A percentile compares a stretch with the other conserved stretches of the same genome.
Evolutionary conservation across 2,797 vertebrate genomes (phyloP).

Genomic region (Antennarius maculatus): DNA sequence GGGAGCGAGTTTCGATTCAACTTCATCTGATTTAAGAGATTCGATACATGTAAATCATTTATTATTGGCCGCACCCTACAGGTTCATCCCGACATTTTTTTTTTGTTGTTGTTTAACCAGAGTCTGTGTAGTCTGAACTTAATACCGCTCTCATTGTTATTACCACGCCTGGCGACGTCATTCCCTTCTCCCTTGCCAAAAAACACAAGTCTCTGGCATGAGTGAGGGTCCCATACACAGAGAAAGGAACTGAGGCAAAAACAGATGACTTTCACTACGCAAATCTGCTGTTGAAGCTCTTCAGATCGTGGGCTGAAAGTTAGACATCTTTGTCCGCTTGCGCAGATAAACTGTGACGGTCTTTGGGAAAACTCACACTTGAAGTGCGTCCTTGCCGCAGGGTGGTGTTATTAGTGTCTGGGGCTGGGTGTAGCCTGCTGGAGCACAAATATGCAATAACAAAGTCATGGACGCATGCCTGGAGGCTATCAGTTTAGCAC

Average conservation of each 20-base stretch:
- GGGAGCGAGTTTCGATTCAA: slow-evolving; percentile 39
- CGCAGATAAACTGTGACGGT: background rate
- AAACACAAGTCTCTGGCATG: slow-evolving; percentile 74
- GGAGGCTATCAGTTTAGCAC: slow-evolving; percentile 51
- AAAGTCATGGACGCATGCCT: slow-evolving; percentile 61
- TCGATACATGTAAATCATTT: slow-evolving; percentile 20
- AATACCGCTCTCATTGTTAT: slow-evolving; percentile 80
- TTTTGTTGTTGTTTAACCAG: background rate
- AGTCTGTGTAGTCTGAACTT: slow-evolving; percentile 65
- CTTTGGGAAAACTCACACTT: slow-evolving; percentile 25
- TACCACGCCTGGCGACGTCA: slow-evolving; percentile 83
- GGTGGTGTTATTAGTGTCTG: slow-evolving; percentile 61
- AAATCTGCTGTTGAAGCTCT: slow-evolving; percentile 21
- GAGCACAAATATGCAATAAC: slow-evolving; percentile 74
- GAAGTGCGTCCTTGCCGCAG: slow-evolving; percentile 56
- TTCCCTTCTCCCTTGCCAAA: slow-evolving; percentile 61
- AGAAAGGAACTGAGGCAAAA: slow-evolving; percentile 51
- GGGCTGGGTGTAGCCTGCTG: slow-evolving; percentile 70
- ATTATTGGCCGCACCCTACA: slow-evolving; percentile 36
- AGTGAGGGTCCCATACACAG: slow-evolving; percentile 53
- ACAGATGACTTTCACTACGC: slow-evolving; percentile 59
- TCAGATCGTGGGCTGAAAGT: slow-evolving; percentile 12
- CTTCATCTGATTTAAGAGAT: slow-evolving; percentile 27
- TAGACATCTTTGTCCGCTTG: background rate
- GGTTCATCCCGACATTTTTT: background rate